Conservation (phyloP, 2,113 vertebrate species). For the Caranx melampygus region DNA sequence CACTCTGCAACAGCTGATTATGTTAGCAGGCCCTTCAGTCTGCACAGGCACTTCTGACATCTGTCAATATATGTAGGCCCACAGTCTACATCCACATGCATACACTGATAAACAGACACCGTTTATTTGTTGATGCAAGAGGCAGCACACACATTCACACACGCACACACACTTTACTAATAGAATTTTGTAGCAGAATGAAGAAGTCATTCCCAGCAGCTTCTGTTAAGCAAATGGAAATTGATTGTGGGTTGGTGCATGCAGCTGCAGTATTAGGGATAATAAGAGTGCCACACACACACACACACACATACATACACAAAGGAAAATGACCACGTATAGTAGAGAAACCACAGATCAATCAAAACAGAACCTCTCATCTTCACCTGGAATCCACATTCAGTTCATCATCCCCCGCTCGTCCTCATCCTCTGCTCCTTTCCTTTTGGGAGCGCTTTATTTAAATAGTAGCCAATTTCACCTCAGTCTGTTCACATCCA, state of each 20-base stretch:
- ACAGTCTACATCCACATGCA: neutral
- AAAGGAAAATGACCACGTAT: neutral
- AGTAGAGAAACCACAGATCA: constrained; percentile 20
- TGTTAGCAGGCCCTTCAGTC: constrained; percentile 32
- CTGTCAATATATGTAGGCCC: constrained; percentile 24
- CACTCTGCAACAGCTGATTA: constrained; percentile 52
- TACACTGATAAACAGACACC: constrained; percentile 12
- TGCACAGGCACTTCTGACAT: constrained; percentile 23
- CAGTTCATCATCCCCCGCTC: neutral
- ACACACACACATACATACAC: neutral
- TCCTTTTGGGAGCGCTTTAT: neutral
- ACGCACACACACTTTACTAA: neutral
- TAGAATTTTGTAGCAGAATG: constrained; percentile 8
- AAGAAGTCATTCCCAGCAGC: constrained; percentile 36
- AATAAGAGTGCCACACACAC: constrained; percentile 14
- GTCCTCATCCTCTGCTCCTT: neutral
- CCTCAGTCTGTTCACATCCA: neutral
- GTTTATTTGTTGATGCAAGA: neutral
- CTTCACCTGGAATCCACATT: constrained; percentile 10
- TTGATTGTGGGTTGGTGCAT: constrained; percentile 44
- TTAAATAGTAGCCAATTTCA: neutral
- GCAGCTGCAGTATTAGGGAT: constrained; percentile 46
- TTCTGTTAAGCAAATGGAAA: constrained; percentile 47
- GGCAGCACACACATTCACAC: neutral
- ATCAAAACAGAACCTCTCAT: constrained; percentile 12